Evolutionary conservation across 1,140 invertebrate species (phyloP).

Genomic region (Atopsyche davidsoni): DNA sequence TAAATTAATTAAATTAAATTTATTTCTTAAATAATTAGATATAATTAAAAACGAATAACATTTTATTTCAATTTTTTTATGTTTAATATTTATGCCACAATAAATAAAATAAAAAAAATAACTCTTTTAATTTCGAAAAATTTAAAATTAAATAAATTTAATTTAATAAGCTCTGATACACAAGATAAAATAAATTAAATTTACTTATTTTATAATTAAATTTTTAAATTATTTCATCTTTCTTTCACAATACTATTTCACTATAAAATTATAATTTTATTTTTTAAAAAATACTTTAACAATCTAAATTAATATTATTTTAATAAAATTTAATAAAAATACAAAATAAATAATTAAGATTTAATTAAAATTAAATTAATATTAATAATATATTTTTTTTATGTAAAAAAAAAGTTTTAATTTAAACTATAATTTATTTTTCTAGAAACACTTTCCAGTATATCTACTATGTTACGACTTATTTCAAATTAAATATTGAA

Average conservation of each 20-base stretch:
- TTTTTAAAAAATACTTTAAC: no score
- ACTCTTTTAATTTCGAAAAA: slow-evolving; percentile 52
- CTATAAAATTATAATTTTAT: no score
- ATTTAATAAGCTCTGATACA: slow-evolving; percentile 59
- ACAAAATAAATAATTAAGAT: no score
- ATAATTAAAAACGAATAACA: slow-evolving; percentile 55
- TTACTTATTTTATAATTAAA: slow-evolving; percentile 40
- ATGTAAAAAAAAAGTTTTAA: no score
- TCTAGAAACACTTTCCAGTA: no score
- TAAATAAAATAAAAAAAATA: slow-evolving; percentile 47
- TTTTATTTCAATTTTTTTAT: slow-evolving; percentile 54
- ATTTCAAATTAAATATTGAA: slow-evolving; percentile 52
- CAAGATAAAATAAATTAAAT: slow-evolving; percentile 56
- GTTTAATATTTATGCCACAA: slow-evolving; percentile 50
- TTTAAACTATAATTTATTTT: no score
- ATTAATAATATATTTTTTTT: no score
- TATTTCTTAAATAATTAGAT: slow-evolving; percentile 59
- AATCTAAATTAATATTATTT: no score
- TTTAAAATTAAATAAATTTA: slow-evolving; percentile 39
- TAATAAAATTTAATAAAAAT: no score
- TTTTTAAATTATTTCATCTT: slow-evolving; percentile 31
- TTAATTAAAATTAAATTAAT: no score
- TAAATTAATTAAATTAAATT: slow-evolving; percentile 50
- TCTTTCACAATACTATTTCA: slow-evolving; percentile 43
- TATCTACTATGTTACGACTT: no score